These are phyloP conservation scores for Odontesthes bonariensis DNA, from an alignment of 2,113 vertebrate species.

Conservation along the genomic window DNA sequence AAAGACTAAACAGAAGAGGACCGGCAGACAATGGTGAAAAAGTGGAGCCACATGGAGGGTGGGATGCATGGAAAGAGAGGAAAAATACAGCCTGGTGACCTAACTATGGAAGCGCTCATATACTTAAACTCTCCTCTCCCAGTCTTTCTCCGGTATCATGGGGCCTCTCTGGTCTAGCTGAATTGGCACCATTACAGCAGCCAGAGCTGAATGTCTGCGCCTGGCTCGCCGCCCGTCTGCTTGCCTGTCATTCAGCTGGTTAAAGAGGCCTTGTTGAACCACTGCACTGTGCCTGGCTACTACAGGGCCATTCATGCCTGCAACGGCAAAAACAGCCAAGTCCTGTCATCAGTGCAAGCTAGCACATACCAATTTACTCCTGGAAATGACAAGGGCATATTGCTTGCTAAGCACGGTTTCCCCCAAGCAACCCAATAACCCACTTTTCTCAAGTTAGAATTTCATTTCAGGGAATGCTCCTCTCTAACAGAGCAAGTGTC, in stretches of 20 bases:
- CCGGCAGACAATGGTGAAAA: slow-evolving; percentile 19
- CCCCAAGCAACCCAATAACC: slow-evolving; percentile 46
- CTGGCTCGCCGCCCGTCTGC: slow-evolving; percentile 64
- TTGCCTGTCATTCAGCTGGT: slow-evolving; percentile 71
- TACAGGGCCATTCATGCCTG: slow-evolving; percentile 70
- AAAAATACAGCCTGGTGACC: slow-evolving; percentile 34
- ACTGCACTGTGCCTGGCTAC: slow-evolving; percentile 67
- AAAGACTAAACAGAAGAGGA: slow-evolving; percentile 13
- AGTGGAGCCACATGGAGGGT: slow-evolving; percentile 25
- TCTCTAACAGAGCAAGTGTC: slow-evolving; percentile 27
- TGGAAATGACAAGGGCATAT: slow-evolving; percentile 54
- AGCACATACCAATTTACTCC: slow-evolving; percentile 58
- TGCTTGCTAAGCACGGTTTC: slow-evolving; percentile 58
- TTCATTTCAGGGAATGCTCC: slow-evolving; percentile 42
- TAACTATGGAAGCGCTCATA: slow-evolving; percentile 37
- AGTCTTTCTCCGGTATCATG: slow-evolving; percentile 35
- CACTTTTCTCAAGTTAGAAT: slow-evolving; percentile 40
- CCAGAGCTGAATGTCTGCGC: slow-evolving; percentile 65
- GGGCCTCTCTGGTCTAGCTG: slow-evolving; percentile 58
- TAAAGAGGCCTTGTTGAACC: slow-evolving; percentile 77
- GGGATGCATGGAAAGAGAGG: slow-evolving; percentile 18
- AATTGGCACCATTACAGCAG: slow-evolving; percentile 67
- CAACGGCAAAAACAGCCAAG: slow-evolving; percentile 59
- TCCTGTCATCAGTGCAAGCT: slow-evolving; percentile 57
- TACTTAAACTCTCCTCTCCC: slow-evolving; percentile 38